phyloP scores from a whole-genome alignment of 1,140 invertebrate species.

The Drosophila aff. region DNA sequence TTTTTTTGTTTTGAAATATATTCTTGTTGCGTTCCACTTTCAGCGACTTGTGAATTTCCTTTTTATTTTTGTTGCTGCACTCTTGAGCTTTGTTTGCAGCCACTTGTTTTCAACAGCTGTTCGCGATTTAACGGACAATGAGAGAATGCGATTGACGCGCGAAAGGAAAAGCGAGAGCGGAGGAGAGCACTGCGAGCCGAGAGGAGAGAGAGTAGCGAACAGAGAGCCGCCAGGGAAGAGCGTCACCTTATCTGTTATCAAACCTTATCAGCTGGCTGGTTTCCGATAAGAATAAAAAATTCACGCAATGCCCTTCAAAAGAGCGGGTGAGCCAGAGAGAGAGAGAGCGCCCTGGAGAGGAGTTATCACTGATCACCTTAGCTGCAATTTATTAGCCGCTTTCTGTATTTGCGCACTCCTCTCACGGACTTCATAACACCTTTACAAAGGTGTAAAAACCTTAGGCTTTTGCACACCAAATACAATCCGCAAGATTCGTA shows the following conservation, averaged over 20 bases:
- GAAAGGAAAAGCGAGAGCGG: slow-evolving; percentile 4
- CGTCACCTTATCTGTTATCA: slow-evolving; percentile 22
- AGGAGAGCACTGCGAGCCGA: slow-evolving; percentile 2
- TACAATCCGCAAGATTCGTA: neutral
- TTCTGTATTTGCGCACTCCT: slow-evolving; percentile 1
- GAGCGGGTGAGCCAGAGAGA: neutral
- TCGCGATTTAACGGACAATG: slow-evolving; percentile 17
- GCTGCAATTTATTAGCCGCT: slow-evolving; percentile 26
- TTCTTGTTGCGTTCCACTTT: slow-evolving; percentile 1
- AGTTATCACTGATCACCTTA: slow-evolving; percentile 21
- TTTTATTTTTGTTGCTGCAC: slow-evolving; percentile 16
- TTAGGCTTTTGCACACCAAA: neutral
- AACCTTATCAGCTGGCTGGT: slow-evolving; percentile 28
- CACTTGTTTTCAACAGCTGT: slow-evolving; percentile 36
- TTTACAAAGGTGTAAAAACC: neutral
- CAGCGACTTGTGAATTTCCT: slow-evolving; percentile 9
- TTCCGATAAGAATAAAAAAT: slow-evolving; percentile 25
- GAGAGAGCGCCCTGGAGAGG: neutral
- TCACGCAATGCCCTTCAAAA: slow-evolving; percentile 29
- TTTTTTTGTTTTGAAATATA: slow-evolving; percentile 14
- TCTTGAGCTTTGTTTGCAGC: slow-evolving; percentile 25
- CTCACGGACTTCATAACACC: slow-evolving; percentile 1
- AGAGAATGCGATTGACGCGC: slow-evolving; percentile 13
- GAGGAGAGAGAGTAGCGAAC: neutral
- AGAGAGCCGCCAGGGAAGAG: neutral